Percentiles rank a stretch among this genome's conserved stretches.
phyloP scores from a whole-genome alignment of 2,113 vertebrate genomes.

The Arizona elegans region DNA sequence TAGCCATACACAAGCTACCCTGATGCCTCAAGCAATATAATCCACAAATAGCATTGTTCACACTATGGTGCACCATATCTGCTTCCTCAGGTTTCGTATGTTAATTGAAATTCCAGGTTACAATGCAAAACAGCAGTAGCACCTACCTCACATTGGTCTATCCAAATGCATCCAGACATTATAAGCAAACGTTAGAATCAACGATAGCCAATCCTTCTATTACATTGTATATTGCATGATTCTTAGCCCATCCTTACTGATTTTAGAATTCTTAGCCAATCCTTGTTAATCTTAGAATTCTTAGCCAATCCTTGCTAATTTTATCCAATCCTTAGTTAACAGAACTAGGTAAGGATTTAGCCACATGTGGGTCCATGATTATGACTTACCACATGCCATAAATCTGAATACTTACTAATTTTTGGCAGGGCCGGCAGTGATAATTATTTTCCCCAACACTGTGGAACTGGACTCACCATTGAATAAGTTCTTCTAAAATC shows the following conservation, averaged over 20 bases:
- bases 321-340: neutral
- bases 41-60: neutral
- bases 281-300: neutral
- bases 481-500: neutral
- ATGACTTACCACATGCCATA: neutral
- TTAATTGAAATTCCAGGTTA: neutral
- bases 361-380: neutral
- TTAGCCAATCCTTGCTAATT: neutral
- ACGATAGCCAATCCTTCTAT: neutral
- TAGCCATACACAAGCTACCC: neutral
- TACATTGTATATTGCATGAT: neutral
- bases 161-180: neutral
- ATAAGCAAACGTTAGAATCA: neutral
- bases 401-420: neutral
- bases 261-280: neutral
- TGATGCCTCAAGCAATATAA: neutral
- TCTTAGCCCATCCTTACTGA: neutral
- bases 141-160: neutral
- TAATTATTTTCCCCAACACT: neutral
- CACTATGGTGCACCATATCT: neutral
- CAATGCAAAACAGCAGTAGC: neutral
- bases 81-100: neutral
- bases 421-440: neutral
- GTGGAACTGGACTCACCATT: neutral
- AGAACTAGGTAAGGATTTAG: neutral